Base-by-base conservation (phyloP, 2,888 invertebrate genomes). In the Oasisia sp. region DNA sequence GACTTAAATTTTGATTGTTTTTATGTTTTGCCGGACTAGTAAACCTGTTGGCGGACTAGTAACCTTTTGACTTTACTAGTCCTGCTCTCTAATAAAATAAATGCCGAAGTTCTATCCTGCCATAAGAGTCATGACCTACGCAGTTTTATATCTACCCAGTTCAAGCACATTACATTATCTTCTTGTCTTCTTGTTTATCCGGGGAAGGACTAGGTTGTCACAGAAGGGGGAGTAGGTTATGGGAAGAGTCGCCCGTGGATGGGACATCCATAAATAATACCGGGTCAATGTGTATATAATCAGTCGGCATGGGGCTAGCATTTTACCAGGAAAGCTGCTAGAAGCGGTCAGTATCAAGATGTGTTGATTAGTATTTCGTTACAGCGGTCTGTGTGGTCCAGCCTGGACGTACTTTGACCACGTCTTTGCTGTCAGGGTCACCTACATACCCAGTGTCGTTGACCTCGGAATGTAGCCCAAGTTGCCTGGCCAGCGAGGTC, bases 381-480 rank as follows among this genome's bases (percentile, higher is more conserved):
- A n/a, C 74, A 7, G 74, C 74, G 27, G 27, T 19, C 14, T 74
- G 74, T 19, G 74, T n/a, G 74, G 74, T 74, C 38, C 74, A 74
- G 74, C 19, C 74, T 74, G 74, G 74, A 74, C 74, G 74, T n/a
- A 74, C 74, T 74, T 74, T 74, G 74, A 74, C 27, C 74, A 74
- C 14, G 27, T 74, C 7, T 74, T 74, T 74, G 74, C 74, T 27
- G 27, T 74, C 74, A 74, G 14, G 74, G 74, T 74, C 74, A 74
- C 74, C 74, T 74, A 27, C 74, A 74, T 74, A 74, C 74, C 27
- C 74, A 11, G 14, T 11, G 56, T 19, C 56, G 11, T 27, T 74
- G 74, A 74, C 74, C 74, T 74, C 74, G 74, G 74, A 74, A 27
- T 74, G 27, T 74, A 19, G 74, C 27, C 50, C 3, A 19, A 3